A percentile compares a stretch with the other conserved stretches of the same genome.
These are phyloP conservation scores for Drepana falcataria DNA, from an alignment of 2,888 invertebrate species.

Conservation along the genomic window DNA sequence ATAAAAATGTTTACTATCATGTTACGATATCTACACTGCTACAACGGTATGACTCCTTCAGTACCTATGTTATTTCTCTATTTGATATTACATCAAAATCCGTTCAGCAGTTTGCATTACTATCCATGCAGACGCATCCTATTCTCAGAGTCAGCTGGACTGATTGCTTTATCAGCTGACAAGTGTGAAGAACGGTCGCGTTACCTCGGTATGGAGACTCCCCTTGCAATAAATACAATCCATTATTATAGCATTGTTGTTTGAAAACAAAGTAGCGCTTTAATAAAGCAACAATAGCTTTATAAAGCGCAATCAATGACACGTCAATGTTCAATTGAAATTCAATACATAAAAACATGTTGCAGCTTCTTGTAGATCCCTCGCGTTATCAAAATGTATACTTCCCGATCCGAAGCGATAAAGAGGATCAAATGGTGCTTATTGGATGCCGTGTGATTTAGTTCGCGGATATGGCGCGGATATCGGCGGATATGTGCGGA, in stretches of 20 bases:
- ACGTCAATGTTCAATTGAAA: conserved; percentile 11
- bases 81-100: too few relatives aligned
- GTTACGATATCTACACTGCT: too few relatives aligned
- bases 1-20: too few relatives aligned
- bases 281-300: neutral
- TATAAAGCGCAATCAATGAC: neutral
- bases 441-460: conserved; percentile 33
- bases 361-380: conserved; percentile 38
- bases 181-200: too few relatives aligned
- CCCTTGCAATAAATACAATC: neutral
- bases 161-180: too few relatives aligned
- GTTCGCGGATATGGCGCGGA: conserved; percentile 31
- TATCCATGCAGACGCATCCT: too few relatives aligned
- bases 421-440: conserved; percentile 35
- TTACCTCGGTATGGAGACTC: too few relatives aligned
- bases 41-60: too few relatives aligned
- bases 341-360: conserved; percentile 31
- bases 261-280: neutral
- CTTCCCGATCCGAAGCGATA: conserved; percentile 47
- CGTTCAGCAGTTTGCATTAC: too few relatives aligned
- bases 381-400: conserved; percentile 63
- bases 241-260: neutral
- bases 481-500: conserved; percentile 26
- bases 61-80: too few relatives aligned
- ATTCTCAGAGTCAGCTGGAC: too few relatives aligned